Conservation (phyloP, 1,140 invertebrate species). For the Anoplophora glabripennis region DNA sequence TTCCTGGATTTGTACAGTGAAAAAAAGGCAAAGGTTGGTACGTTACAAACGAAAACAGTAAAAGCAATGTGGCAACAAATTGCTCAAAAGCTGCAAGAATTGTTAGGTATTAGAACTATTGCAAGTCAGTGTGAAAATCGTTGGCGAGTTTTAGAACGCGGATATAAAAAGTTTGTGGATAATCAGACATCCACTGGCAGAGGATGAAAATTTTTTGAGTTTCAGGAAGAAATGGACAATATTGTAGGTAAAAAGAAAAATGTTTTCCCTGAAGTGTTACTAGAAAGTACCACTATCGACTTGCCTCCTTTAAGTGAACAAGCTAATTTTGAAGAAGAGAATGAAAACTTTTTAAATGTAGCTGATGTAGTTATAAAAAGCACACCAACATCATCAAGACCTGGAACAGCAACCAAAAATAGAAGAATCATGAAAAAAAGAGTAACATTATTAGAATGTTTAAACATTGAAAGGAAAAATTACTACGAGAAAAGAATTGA, state of each 20-base stretch:
- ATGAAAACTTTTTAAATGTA: not conserved
- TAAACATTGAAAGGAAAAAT: not conserved
- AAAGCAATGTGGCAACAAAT: constrained; percentile 6
- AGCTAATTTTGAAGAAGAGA: not conserved
- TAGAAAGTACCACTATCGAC: too few relatives aligned
- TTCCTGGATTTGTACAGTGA: not conserved
- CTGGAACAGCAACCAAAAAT: not conserved
- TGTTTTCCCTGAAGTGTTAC: too few relatives aligned
- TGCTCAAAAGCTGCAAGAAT: not conserved
- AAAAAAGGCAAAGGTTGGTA: not conserved
- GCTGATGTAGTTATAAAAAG: not conserved
- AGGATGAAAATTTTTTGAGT: not conserved
- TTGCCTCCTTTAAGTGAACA: too few relatives aligned
- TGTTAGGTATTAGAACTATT: not conserved
- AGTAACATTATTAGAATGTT: not conserved
- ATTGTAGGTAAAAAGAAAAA: too few relatives aligned
- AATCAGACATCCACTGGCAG: not conserved
- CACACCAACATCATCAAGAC: not conserved
- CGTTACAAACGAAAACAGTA: constrained; percentile 3
- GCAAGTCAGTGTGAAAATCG: constrained; percentile 1
- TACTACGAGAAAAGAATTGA: not conserved
- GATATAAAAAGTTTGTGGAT: not conserved
- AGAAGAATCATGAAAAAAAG: not conserved
- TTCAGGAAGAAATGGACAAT: not conserved
- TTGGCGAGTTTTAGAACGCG: not conserved